A percentile compares a stretch with the other conserved stretches of the same genome.
These are phyloP conservation scores for Pelobates cultripes DNA, from an alignment of 2,797 vertebrate species.

Conservation along the genomic window DNA sequence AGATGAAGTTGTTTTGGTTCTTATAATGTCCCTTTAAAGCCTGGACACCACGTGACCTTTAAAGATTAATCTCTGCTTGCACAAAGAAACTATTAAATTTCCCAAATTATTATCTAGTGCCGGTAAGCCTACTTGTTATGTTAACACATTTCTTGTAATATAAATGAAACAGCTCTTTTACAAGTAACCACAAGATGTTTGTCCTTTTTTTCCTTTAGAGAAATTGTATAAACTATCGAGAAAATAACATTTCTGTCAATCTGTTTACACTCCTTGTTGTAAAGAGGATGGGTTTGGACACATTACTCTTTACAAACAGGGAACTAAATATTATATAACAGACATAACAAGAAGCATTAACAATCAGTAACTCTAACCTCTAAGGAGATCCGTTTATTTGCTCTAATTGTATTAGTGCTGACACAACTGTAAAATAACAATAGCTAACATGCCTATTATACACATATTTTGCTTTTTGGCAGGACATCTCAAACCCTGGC, in stretches of 20 bases:
- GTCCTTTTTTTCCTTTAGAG: too few species aligned
- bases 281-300: background rate
- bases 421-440: background rate
- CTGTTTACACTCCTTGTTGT: background rate
- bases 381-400: background rate
- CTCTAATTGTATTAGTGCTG: background rate
- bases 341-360: background rate
- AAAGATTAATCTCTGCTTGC: too few species aligned
- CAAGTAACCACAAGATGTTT: conserved; percentile 1
- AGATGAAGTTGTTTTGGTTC: too few species aligned
- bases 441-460: background rate
- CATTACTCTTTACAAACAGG: background rate
- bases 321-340: background rate
- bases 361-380: background rate
- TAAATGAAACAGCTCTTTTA: conserved; percentile 2
- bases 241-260: conserved; percentile 1
- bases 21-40: too few species aligned
- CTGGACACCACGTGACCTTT: too few species aligned
- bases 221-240: background rate
- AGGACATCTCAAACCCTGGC: background rate
- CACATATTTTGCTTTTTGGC: background rate
- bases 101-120: background rate
- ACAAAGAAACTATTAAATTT: background rate
- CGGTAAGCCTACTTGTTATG: background rate
- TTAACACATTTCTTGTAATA: conserved; percentile 3